Evolutionary conservation across 2,888 invertebrate species (phyloP).

Genomic region (Meloe dianella): DNA sequence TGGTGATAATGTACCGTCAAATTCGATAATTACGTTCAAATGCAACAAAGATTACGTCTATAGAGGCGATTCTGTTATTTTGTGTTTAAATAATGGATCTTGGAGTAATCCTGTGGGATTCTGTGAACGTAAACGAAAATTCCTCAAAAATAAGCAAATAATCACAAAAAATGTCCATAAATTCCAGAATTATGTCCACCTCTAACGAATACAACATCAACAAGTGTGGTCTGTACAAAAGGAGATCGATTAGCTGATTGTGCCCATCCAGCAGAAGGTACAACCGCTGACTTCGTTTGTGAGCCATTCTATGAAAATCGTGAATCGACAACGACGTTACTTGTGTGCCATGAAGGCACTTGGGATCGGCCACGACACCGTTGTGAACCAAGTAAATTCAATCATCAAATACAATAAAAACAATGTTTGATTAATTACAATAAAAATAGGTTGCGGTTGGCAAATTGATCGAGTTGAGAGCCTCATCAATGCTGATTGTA

Average conservation of each 20-base stretch:
- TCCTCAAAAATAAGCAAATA: background rate
- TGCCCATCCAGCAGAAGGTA: slow-evolving; percentile 41
- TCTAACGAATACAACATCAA: slow-evolving; percentile 26
- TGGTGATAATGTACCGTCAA: slow-evolving; percentile 32
- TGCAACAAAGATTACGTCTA: slow-evolving; percentile 39
- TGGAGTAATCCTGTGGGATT: background rate
- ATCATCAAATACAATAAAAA: too few species aligned
- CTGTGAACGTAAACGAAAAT: background rate
- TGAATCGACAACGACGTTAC: slow-evolving; percentile 11
- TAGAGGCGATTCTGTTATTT: slow-evolving; percentile 7
- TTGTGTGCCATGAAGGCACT: slow-evolving; percentile 39
- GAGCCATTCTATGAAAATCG: slow-evolving; percentile 44
- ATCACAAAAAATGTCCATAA: slow-evolving; percentile 16
- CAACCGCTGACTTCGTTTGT: slow-evolving; percentile 42
- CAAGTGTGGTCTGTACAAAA: slow-evolving; percentile 36
- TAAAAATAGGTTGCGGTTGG: slow-evolving; percentile 51
- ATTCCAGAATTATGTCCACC: slow-evolving; percentile 41
- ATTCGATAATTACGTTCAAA: slow-evolving; percentile 33
- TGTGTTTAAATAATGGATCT: background rate
- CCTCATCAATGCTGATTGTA: slow-evolving; percentile 46
- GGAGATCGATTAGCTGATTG: slow-evolving; percentile 37
- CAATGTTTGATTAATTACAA: background rate
- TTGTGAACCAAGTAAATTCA: slow-evolving; percentile 48
- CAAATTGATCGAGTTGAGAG: slow-evolving; percentile 42
- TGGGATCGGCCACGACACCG: slow-evolving; percentile 43